Conservation (phyloP, 1,140 invertebrate genomes). For the Cherax destructor region DNA sequence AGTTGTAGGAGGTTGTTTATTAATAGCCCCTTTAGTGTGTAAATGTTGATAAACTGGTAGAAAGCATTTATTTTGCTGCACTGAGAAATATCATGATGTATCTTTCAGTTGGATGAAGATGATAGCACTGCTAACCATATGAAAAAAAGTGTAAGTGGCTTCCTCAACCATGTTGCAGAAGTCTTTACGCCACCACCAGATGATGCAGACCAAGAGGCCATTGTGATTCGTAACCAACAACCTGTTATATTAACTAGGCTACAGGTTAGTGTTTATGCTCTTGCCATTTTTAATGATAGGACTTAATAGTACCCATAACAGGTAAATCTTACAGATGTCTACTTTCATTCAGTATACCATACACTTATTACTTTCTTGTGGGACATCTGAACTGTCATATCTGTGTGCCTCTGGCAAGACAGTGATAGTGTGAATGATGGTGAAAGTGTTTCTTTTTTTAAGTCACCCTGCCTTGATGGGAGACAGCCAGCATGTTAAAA, state of each 20-base stretch:
- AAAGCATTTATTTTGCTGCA: too few relatives aligned
- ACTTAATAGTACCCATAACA: too few relatives aligned
- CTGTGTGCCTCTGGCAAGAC: too few relatives aligned
- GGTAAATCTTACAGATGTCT: too few relatives aligned
- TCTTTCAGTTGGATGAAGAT: slow-evolving; percentile 75
- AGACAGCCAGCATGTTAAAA: too few relatives aligned
- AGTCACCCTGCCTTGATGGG: too few relatives aligned
- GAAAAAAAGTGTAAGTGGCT: slow-evolving; percentile 75
- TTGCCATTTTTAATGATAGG: too few relatives aligned
- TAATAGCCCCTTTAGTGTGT: background rate
- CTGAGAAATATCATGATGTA: background rate
- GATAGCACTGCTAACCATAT: slow-evolving; percentile 74
- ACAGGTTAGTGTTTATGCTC: slow-evolving; percentile 70
- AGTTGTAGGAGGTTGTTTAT: background rate
- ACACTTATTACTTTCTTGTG: too few relatives aligned
- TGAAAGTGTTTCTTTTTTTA: too few relatives aligned
- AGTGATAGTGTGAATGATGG: too few relatives aligned
- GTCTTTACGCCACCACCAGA: slow-evolving; percentile 76
- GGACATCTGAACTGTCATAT: too few relatives aligned
- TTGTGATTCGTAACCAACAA: slow-evolving; percentile 73
- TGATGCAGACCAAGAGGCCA: slow-evolving; percentile 74
- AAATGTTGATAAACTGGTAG: background rate
- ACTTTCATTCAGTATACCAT: too few relatives aligned
- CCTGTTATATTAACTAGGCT: slow-evolving; percentile 73
- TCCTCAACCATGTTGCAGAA: slow-evolving; percentile 75